Base-by-base conservation (phyloP, 2,113 vertebrate species). In the Lota lota region DNA sequence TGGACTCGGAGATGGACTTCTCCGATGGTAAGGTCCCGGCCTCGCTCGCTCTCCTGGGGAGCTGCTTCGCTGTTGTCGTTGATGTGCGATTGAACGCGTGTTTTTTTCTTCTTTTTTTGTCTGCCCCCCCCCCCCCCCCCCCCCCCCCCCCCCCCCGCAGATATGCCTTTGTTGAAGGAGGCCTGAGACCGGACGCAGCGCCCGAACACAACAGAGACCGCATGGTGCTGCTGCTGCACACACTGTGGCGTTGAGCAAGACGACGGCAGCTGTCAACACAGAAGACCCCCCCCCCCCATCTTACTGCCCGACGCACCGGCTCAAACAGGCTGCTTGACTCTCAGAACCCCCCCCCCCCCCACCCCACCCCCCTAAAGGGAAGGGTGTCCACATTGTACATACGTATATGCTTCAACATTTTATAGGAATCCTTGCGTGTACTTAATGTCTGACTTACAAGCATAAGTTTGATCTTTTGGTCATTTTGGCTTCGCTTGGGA, bases 101-200 rank as follows among this genome's bases (percentile, higher is more conserved):
- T 5, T 4, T 4, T 14, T 2, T 14, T 5, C 8, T 47, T 14
- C 40, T 73, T 47, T 72, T 21, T 76, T 22, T 72, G 18, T 53
- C 21, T n/a, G n/a, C n/a, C n/a, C n/a, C n/a, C n/a, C n/a, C n/a
- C n/a, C n/a, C n/a, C n/a, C n/a, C n/a, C n/a, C n/a, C n/a, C n/a
- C n/a, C n/a, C n/a, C n/a, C n/a, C n/a, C n/a, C n/a, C n/a, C 28
- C 28, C 28, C 22, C 57, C 53, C 72, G 72, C 89, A 99, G 97
- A 98, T 91, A 98, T 97, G 88, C 97, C 97, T 5, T 91, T 99
- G 81, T 66, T 98, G 85, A 98, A 98, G 90, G 96, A 98, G 91
- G 95, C 96, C 73, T 97, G 93, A 98, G 88, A 72, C 74, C 76
- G 77, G 57, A 62, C 4, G 33, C 74, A 66, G 66, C 61, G 61